phyloP scores from a whole-genome alignment of 2,797 vertebrate species.

The Sebastes jordani region DNA sequence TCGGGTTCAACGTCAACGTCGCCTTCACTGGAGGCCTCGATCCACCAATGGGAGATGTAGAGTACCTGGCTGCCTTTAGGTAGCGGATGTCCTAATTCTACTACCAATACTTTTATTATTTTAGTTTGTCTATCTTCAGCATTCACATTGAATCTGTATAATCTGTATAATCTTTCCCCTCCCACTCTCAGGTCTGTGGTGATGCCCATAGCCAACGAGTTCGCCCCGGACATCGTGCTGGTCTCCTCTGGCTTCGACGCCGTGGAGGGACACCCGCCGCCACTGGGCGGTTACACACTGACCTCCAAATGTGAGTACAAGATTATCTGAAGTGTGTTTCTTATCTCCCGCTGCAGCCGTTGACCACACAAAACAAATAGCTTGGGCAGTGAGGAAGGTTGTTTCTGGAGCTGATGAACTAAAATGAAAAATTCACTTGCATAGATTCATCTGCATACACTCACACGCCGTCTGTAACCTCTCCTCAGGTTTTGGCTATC shows the following conservation, averaged over 20 bases:
- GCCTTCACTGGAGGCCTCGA: slow-evolving; percentile 96
- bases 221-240: slow-evolving; percentile 91
- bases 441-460: not conserved
- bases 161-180: not conserved
- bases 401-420: not conserved
- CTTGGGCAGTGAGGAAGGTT: not conserved
- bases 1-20: slow-evolving; percentile 95
- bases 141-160: not conserved
- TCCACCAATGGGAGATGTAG: slow-evolving; percentile 92
- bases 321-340: not conserved
- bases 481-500: slow-evolving; percentile 91
- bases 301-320: slow-evolving; percentile 90
- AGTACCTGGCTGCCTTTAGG: slow-evolving; percentile 97
- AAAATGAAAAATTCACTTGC: too few species aligned
- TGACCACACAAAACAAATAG: not conserved
- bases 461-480: not conserved
- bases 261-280: slow-evolving; percentile 92
- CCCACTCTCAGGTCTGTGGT: slow-evolving; percentile 85
- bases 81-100: slow-evolving; percentile 52
- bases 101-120: too few species aligned
- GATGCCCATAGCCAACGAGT: slow-evolving; percentile 94
- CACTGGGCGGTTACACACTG: slow-evolving; percentile 91
- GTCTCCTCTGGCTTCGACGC: slow-evolving; percentile 95
- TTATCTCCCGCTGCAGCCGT: not conserved
- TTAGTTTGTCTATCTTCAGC: too few species aligned